Evolutionary conservation across 2,797 vertebrate species (phyloP), one percentile per base, ranked within the genome.

Genomic region (Liparis tanakae): DNA sequence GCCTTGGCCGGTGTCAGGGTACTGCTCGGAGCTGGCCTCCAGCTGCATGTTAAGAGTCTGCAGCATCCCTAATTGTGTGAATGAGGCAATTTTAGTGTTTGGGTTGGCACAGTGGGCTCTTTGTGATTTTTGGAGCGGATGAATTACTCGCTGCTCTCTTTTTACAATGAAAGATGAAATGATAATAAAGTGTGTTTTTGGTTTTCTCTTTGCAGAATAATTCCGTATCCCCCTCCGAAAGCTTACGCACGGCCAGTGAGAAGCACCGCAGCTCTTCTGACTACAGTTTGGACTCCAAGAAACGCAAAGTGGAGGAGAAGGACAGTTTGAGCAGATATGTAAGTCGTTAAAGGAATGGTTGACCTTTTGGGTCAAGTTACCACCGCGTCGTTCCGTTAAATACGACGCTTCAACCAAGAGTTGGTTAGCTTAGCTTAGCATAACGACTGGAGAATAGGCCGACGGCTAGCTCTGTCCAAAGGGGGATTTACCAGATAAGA

Each of bases 291-390:
- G 98, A 99, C 80, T 95, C 97, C 60, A 98, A 98, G 93, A 99
- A 99, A 81, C 90, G 97, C 85, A 99, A 98, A 89, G 96, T 97
- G 0, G 98, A 99, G 73, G 98, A 98, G 87, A 98, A 98, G 81
- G 97, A 98, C 90, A 96, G 93, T 86, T 91, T 98, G 96, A 97
- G 97, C 88, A 94, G 97, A 96, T 99, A 98, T 74, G 97, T 98
- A 89, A 87, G 97, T 89, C 7, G 37, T 53, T 50, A 55, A 60
- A 81, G 41, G 22, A 58, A 39, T 14, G n/a, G 4, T 10, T 69
- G 8, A 37, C 62, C 46, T 67, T 55, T 53, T 10, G 4, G 55
- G 46, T 9, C 37, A 30, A 30, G 25, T 30, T 30, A 30, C 25
- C 37, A 39, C 37, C 37, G 10, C 10, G 37, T 39, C 37, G 10